A percentile compares a stretch with the other conserved stretches of the same genome.
phyloP scores from a whole-genome alignment of 2,888 invertebrate genomes.

The Chloromyia formosa region DNA sequence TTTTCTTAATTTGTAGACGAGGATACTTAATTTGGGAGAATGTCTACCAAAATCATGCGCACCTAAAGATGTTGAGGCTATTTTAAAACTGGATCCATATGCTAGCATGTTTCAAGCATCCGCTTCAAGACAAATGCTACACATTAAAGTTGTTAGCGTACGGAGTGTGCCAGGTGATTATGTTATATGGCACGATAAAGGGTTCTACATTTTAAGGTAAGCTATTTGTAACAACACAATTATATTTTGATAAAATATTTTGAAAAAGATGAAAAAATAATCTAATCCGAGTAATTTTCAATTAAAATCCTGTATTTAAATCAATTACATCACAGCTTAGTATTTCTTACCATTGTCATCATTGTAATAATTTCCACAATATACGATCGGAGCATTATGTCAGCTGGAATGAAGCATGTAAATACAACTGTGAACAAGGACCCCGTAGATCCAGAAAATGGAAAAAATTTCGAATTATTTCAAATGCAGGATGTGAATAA shows the following conservation, averaged over 20 bases:
- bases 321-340: conserved; percentile 57
- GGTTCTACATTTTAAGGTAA: conserved; percentile 74
- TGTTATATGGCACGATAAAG: conserved; percentile 70
- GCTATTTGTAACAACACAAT: neutral
- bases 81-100: conserved; percentile 62
- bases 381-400: too few relatives aligned
- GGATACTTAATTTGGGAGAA: conserved; percentile 76
- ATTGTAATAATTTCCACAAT: conserved; percentile 67
- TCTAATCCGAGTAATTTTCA: too few relatives aligned
- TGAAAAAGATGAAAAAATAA: too few relatives aligned
- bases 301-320: too few relatives aligned
- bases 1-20: conserved; percentile 68
- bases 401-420: too few relatives aligned
- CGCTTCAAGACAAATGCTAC: conserved; percentile 43
- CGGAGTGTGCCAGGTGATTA: conserved; percentile 77
- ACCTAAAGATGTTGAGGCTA: conserved; percentile 65
- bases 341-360: conserved; percentile 62
- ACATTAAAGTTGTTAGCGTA: conserved; percentile 68
- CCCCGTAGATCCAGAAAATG: conserved; percentile 48
- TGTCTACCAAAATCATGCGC: conserved; percentile 78
- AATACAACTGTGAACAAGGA: too few relatives aligned
- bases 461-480: conserved; percentile 60
- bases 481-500: conserved; percentile 57
- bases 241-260: neutral
- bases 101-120: conserved; percentile 56